Evolutionary conservation across 2,797 vertebrate species (phyloP).

Genomic region (Decapterus maruadsi): DNA sequence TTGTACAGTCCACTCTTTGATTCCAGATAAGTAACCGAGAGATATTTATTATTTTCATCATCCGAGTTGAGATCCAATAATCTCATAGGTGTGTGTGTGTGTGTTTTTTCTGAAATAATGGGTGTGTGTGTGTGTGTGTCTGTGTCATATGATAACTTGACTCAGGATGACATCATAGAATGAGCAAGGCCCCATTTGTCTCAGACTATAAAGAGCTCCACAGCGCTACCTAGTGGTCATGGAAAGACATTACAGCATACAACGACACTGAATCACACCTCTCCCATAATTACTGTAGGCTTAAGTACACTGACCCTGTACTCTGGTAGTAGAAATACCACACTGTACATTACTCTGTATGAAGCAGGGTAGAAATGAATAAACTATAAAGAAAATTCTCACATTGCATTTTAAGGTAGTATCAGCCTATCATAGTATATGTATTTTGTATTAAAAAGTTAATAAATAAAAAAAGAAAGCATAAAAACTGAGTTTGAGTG

Average conservation of each 20-base stretch:
- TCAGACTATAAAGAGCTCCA: conserved; percentile 36
- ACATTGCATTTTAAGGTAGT: too few species aligned
- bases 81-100: conserved; percentile 27
- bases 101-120: conserved; percentile 42
- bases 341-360: background rate
- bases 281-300: background rate
- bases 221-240: conserved; percentile 50
- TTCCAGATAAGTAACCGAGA: conserved; percentile 37
- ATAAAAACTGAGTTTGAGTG: conserved; percentile 6
- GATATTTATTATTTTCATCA: conserved; percentile 61
- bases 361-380: background rate
- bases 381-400: too few species aligned
- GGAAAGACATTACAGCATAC: conserved; percentile 28
- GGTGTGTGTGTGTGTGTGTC: conserved; percentile 48
- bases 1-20: conserved; percentile 22
- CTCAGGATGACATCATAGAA: conserved; percentile 72
- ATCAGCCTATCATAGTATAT: too few species aligned
- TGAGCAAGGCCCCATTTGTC: conserved; percentile 10
- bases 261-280: background rate
- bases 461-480: background rate
- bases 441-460: background rate
- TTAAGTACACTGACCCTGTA: background rate
- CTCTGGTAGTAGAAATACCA: background rate
- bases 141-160: conserved; percentile 72
- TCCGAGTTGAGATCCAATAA: conserved; percentile 44